Percentiles rank a stretch among this genome's conserved stretches.
Conservation (phyloP, 2,888 invertebrate species). For the Drosophila diplacantha region DNA sequence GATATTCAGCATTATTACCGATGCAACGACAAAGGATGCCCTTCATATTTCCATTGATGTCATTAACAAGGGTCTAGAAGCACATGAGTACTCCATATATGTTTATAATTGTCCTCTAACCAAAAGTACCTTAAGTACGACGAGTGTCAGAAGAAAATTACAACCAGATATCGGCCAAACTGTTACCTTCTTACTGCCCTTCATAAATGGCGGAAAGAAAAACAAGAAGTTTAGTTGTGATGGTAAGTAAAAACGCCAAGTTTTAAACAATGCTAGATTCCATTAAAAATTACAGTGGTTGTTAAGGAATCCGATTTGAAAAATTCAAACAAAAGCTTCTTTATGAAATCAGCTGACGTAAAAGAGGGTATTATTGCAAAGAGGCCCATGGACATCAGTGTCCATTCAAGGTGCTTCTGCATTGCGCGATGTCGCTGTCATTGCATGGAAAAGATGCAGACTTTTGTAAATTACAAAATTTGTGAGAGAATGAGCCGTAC, state of each 20-base stretch:
- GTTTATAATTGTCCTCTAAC: conserved; percentile 62
- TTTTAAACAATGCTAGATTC: too few species aligned
- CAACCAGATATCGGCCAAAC: conserved; percentile 62
- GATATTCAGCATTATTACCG: conserved; percentile 65
- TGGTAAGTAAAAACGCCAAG: conserved; percentile 45
- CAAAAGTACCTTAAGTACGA: conserved; percentile 43
- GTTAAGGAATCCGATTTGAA: conserved; percentile 7
- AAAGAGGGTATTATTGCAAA: conserved; percentile 38
- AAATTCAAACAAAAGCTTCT: neutral
- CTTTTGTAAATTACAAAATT: conserved; percentile 53
- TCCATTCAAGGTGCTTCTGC: conserved; percentile 71
- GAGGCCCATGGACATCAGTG: conserved; percentile 62
- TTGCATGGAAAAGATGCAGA: conserved; percentile 64
- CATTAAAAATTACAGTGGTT: conserved; percentile 27
- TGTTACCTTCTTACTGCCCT: conserved; percentile 67
- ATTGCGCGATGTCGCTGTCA: conserved; percentile 73
- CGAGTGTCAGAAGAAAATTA: conserved; percentile 55
- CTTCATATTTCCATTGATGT: conserved; percentile 65
- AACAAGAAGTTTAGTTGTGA: conserved; percentile 59
- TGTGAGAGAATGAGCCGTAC: conserved; percentile 58
- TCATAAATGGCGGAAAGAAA: conserved; percentile 48
- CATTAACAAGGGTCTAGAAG: conserved; percentile 61
- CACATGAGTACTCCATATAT: conserved; percentile 57
- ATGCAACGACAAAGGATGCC: conserved; percentile 70
- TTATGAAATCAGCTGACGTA: neutral